phyloP scores from a whole-genome alignment of 2,113 vertebrate genomes.

The Brachirus orientalis region DNA sequence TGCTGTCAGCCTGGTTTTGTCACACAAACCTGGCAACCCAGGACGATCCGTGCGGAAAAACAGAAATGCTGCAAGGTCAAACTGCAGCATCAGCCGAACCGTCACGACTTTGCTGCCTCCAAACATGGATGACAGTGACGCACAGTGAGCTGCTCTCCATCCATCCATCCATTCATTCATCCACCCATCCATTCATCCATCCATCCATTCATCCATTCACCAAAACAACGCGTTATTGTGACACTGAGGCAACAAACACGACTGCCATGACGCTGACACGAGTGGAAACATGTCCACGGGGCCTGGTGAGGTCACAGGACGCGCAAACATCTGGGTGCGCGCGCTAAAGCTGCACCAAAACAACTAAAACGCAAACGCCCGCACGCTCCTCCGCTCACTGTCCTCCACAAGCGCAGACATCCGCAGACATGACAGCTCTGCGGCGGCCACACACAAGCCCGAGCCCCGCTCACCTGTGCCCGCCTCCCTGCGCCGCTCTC shows the following conservation, averaged over 20 bases:
- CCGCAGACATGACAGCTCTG: conserved; percentile 6
- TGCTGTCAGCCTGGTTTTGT: background rate
- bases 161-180: background rate
- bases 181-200: background rate
- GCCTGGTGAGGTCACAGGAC: conserved; percentile 22
- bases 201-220: background rate
- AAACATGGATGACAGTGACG: conserved; percentile 40
- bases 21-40: background rate
- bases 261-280: background rate
- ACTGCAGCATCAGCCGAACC: conserved; percentile 53
- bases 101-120: conserved; percentile 61
- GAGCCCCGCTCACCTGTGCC: conserved; percentile 62
- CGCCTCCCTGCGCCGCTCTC: background rate
- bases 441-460: conserved; percentile 2
- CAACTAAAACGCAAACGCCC: conserved; percentile 1
- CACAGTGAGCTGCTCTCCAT: background rate
- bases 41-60: background rate
- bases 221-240: background rate
- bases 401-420: conserved; percentile 6
- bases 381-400: background rate
- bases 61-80: conserved; percentile 76
- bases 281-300: conserved; percentile 16
- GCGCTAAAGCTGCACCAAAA: conserved; percentile 54
- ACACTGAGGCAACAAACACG: background rate
- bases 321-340: conserved; percentile 57